Base-by-base conservation (phyloP, 2,888 invertebrate species). In the Agrypnus murinus region DNA sequence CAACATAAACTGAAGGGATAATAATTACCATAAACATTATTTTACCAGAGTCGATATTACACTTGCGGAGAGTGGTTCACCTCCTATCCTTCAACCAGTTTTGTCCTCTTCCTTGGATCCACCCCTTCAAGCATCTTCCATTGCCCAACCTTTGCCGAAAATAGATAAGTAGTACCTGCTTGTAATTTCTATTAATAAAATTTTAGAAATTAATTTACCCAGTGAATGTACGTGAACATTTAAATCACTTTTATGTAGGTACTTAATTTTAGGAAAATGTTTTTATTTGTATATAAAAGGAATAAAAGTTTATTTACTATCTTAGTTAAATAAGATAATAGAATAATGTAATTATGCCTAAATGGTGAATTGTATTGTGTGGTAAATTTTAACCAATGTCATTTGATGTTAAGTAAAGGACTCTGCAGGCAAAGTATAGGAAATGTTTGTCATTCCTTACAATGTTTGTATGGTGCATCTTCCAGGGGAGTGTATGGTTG, bases 11-110 rank as follows among this genome's bases (percentile, higher is more conserved):
- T n/a, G n/a, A n/a, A n/a, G n/a, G n/a, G n/a, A n/a, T n/a, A n/a
- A n/a, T n/a, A n/a, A n/a, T n/a, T n/a, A n/a, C n/a, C n/a, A n/a
- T n/a, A n/a, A n/a, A n/a, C 2, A 17, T 55, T 55, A 4, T 55
- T 32, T 55, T 34, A 9, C 7, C 15, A 55, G 32, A 6, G 55
- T 55, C 1, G 55, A 55, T 31, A 36, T 32, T 1, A 10, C 32
- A 7, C n/a, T 36, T 55, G 14, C 32, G 1, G 55, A 55, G 32
- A 32, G 7, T 55, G 55, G 15, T 8, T 32, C 25, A 34, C 10
- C 19, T 3, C 10, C 2, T 5, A 55, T 55, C 32, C 34, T 34
- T 15, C 55, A 55, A 9, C 15, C 55, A 32, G 31, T 55, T 36
- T 15, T 15, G 9, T 31, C 55, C 1, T 9, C 55, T 36, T 12